Base-by-base conservation (phyloP, 2,797 vertebrate species). In the Oreochromis grahami region DNA sequence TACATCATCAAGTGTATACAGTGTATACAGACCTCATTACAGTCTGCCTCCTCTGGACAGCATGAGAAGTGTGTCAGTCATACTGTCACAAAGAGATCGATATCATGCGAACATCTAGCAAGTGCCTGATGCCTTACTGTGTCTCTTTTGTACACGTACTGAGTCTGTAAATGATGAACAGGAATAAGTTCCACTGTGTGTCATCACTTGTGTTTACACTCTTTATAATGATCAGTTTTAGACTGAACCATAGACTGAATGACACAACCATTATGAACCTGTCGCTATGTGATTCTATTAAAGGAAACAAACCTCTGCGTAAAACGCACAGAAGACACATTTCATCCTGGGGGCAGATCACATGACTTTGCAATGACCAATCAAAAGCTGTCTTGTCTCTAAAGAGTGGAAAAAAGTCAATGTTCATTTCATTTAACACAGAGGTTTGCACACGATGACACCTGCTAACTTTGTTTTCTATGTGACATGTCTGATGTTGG, bases 101-200 rank as follows among this genome's bases (percentile, higher is more conserved):
- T 19, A 34, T 60, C 58, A 63, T 63, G 17, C 2, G 0, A 3
- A 1, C 58, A 36, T 13, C 32, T 0, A 63, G 34, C 11, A 38
- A 38, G 11, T 13, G 53, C 14, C 13, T 0, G 32, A 0, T 32
- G 26, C 32, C 17, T n/a, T 63, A 34, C 0, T n/a, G 0, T 1
- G 32, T 63, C 17, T 63, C 2, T 2, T 19, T 11, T 19, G 15
- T 6, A 60, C 4, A n/a, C 5, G 43, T 19, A 50, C 15, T 19
- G 0, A 65, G 19, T 14, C 34, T 65, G 32, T 63, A 7, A 21
- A 21, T 65, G 19, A 65, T 13, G 19, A 63, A 36, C 0, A 63
- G 10, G 0, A 65, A 38, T 38, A n/a, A 4, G 34, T 4, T 38
- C 19, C 34, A 38, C 6, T 2, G 34, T 38, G 0, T 65, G 19